phyloP scores from a whole-genome alignment of 1,140 invertebrate genomes.

The Drosophila nebulosa region DNA sequence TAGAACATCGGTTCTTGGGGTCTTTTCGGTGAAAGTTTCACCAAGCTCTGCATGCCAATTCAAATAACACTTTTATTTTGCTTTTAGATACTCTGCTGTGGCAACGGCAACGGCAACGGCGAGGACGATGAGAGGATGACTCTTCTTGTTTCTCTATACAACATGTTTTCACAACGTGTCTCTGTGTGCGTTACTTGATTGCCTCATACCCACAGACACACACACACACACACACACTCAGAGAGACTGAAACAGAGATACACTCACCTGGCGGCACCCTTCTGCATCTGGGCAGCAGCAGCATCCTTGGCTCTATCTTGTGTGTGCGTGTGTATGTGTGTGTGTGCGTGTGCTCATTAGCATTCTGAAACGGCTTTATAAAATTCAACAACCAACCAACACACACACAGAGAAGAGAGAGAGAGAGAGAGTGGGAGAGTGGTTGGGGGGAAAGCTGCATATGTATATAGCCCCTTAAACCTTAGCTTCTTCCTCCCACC shows the following conservation, averaged over 20 bases:
- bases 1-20: neutral
- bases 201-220: slow-evolving; percentile 33
- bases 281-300: slow-evolving; percentile 13
- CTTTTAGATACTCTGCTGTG: slow-evolving; percentile 30
- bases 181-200: slow-evolving; percentile 74
- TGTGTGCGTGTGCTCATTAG: slow-evolving; percentile 77
- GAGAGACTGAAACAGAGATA: too few relatives aligned
- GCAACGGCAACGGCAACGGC: neutral
- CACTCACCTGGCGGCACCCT: slow-evolving; percentile 41
- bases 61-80: slow-evolving; percentile 77
- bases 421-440: neutral
- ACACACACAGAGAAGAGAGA: slow-evolving; percentile 25
- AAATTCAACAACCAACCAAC: slow-evolving; percentile 71
- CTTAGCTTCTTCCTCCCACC: neutral
- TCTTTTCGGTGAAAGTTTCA: slow-evolving; percentile 51
- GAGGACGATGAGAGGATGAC: slow-evolving; percentile 7
- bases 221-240: neutral
- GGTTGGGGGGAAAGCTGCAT: neutral
- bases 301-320: slow-evolving; percentile 55
- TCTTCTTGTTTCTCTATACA: slow-evolving; percentile 12
- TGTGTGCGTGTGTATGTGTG: slow-evolving; percentile 71
- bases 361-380: slow-evolving; percentile 78
- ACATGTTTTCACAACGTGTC: slow-evolving; percentile 47
- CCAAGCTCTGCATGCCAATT: slow-evolving; percentile 72
- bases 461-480: neutral